Evolutionary conservation across 2,113 vertebrate species (phyloP), one percentile per base, ranked within the genome.

Genomic region (Aplodontia rufa): DNA sequence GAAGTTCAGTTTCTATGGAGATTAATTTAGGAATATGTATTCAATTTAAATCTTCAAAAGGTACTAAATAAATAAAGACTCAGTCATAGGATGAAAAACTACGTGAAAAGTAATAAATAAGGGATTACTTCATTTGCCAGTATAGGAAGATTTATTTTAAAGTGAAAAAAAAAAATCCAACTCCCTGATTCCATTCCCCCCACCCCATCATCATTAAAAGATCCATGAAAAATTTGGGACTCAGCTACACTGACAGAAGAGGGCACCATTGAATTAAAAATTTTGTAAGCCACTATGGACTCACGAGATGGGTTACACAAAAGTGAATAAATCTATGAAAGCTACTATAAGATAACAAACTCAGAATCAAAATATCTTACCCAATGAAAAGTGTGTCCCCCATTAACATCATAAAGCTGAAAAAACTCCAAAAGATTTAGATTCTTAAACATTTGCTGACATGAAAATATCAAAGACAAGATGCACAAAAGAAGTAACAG

Each of bases 261-360:
- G 97, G 97, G 97, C 94, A 95, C 97, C 91, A 92, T 95, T 97
- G 89, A 97, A 92, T 94, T 96, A 95, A 88, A 94, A 78, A 95
- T 88, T 97, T 91, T 90, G 40, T 79, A 72, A 92, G 28, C 53
- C 53, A 84, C 53, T 42, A 53, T 13, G 37, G 3, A 28, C 3
- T 26, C 30, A 76, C 11, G 53, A 92, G 78, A 62, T 66, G 28
- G 78, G 30, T 58, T 89, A 72, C 62, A 72, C 6, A 30, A 83
- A 80, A 90, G 28, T 81, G 45, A 92, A 55, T 90, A n/a, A 69
- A 71, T 82, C 22, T 79, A 19, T 80, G 42, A 78, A 83, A 58
- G 40, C 42, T 87, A 12, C 17, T 60, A 35, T 64, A 66, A 90
- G 17, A 69, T 81, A 72, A 90, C 26, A 83, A 92, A 85, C 80